Base-by-base conservation (phyloP, 2,113 vertebrate genomes). In the Ornithorhynchus anatinus region DNA sequence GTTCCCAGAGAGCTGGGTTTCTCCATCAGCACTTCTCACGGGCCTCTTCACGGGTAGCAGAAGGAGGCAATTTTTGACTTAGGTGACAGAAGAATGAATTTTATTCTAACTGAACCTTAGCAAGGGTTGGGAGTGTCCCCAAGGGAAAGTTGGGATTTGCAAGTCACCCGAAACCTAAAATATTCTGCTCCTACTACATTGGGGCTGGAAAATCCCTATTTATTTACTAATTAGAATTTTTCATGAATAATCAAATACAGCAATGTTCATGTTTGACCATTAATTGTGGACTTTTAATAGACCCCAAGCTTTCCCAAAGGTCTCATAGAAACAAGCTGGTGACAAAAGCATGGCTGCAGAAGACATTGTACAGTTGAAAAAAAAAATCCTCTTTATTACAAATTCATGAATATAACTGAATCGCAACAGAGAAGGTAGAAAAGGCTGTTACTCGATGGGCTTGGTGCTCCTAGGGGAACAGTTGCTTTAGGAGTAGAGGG, bases 321-420 rank as follows among this genome's bases (percentile, higher is more conserved):
- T 65, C 54, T 70, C n/a, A n/a, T 42, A 60, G 50, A 62, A 53
- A 80, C 15, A 74, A 62, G 29, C 4, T 27, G 14, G 25, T 53
- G 17, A 11, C 65, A 51, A 61, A 63, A 38, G 7, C 38, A 54
- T 25, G 44, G 33, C 8, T 27, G 7, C 44, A 36, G 14, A 54
- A 75, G 50, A 51, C n/a, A 32, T 8, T 50, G 5, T 6, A 8
- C 8, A 12, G 35, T 63, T 29, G 12, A 67, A 40, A 29, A 44
- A 20, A 43, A 31, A 19, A 13, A 22, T 0, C 23, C 10, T n/a
- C n/a, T 61, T 64, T 38, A 27, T 61, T 37, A 35, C 2, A 51
- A 22, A 64, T 36, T 51, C 7, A 27, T 4, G 20, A 9, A 14
- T 7, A 0, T 14, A 10, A n/a, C 3, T 0, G 4, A 44, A 25